These are phyloP conservation scores for Dryas iulia DNA, from an alignment of 1,140 invertebrate species.

Conservation along the genomic window DNA sequence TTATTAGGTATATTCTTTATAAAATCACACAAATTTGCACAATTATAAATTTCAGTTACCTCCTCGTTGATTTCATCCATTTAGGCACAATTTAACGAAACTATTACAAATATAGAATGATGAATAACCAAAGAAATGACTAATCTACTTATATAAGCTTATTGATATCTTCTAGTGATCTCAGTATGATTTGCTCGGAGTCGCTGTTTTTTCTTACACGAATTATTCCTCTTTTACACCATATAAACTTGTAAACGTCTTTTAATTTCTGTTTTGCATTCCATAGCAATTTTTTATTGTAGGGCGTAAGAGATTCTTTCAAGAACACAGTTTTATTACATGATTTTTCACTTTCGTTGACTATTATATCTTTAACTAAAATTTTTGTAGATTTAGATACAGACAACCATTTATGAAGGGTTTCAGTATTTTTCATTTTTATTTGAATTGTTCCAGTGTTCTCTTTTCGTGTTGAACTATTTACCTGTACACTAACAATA, in stretches of 20 bases:
- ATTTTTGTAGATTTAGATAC: constrained; percentile 8
- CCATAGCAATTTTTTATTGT: constrained; percentile 11
- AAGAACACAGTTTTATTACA: constrained; percentile 10
- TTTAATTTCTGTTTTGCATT: constrained; percentile 25
- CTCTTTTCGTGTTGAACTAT: constrained; percentile 1
- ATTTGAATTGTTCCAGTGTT: constrained; percentile 16
- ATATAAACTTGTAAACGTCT: constrained; percentile 24
- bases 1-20: too few relatives aligned
- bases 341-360: constrained; percentile 1
- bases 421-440: constrained; percentile 10
- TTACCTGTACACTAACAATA: constrained; percentile 5
- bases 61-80: not conserved
- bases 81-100: too few relatives aligned
- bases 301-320: constrained; percentile 10
- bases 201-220: constrained; percentile 12
- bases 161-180: too few relatives aligned
- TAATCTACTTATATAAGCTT: too few relatives aligned
- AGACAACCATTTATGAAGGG: constrained; percentile 20
- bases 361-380: constrained; percentile 1
- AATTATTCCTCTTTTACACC: constrained; percentile 28
- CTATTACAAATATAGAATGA: too few relatives aligned
- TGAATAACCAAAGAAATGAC: too few relatives aligned
- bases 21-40: too few relatives aligned
- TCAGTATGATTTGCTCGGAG: not conserved
- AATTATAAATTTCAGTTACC: too few relatives aligned